These are phyloP conservation scores for Erpetoichthys calabaricus DNA, from an alignment of 2,797 vertebrate genomes.

Conservation along the genomic window DNA sequence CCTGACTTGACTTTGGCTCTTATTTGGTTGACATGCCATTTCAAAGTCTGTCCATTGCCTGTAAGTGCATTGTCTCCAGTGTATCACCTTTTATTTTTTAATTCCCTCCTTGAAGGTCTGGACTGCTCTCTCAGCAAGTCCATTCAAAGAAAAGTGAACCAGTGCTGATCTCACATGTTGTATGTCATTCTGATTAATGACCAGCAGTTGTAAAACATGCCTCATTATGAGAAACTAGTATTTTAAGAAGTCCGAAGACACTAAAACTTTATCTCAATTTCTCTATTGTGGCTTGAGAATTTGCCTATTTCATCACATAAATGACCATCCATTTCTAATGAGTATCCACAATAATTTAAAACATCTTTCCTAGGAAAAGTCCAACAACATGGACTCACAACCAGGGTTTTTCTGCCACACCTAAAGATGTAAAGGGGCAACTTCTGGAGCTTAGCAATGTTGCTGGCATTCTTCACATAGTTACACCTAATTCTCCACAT, in stretches of 20 bases:
- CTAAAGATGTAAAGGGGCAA: not conserved
- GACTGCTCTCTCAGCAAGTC: not conserved
- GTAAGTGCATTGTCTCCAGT: not conserved
- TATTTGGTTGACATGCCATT: not conserved
- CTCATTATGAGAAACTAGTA: not conserved
- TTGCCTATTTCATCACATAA: not conserved
- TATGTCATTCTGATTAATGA: not conserved
- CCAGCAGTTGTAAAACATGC: not conserved
- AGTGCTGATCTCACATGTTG: not conserved
- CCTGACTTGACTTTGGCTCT: not conserved
- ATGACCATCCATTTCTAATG: not conserved
- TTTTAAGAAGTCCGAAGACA: not conserved
- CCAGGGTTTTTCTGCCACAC: not conserved
- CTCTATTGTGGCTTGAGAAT: not conserved
- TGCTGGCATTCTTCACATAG: not conserved
- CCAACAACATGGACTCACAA: not conserved
- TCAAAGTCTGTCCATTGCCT: not conserved
- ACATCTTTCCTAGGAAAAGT: not conserved
- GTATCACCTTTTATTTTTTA: not conserved
- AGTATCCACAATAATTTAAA: not conserved
- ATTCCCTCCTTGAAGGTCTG: not conserved
- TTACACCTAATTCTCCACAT: not conserved
- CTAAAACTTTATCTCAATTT: not conserved
- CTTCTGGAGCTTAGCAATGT: not conserved
- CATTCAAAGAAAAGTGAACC: not conserved